phyloP scores from a whole-genome alignment of 2,888 invertebrate species.

The Eupithecia insigniata region DNA sequence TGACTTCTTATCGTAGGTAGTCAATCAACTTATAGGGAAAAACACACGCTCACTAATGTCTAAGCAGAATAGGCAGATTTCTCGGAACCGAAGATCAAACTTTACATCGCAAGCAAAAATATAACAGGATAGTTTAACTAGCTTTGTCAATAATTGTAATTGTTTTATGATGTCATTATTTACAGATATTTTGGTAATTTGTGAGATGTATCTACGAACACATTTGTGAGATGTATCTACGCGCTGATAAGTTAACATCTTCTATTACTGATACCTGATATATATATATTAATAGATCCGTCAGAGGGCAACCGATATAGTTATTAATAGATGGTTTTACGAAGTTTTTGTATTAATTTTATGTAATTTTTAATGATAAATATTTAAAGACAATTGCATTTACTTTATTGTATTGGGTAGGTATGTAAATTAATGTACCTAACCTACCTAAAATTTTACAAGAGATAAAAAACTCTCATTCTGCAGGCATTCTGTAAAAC shows the following conservation, averaged over 20 bases:
- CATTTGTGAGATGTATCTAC: not conserved
- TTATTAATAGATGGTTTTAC: too few relatives aligned
- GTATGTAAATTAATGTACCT: not conserved
- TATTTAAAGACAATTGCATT: too few relatives aligned
- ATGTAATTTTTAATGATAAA: too few relatives aligned
- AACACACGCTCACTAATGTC: not conserved
- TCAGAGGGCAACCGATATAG: too few relatives aligned
- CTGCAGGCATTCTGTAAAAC: not conserved
- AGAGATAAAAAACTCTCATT: not conserved
- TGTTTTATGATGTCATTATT: constrained; percentile 2
- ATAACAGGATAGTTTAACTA: not conserved
- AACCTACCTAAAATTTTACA: not conserved
- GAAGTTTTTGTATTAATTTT: too few relatives aligned
- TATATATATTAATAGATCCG: too few relatives aligned
- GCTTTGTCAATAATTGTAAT: not conserved
- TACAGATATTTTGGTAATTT: not conserved
- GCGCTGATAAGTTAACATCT: not conserved
- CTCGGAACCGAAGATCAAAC: not conserved
- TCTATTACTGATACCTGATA: not conserved
- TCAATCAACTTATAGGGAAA: not conserved
- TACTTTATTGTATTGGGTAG: too few relatives aligned
- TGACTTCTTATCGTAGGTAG: too few relatives aligned
- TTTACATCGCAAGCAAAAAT: not conserved
- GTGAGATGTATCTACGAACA: not conserved
- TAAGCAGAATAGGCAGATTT: not conserved